phyloP scores from a whole-genome alignment of 1,140 invertebrate genomes.

The Papilio dardanus region DNA sequence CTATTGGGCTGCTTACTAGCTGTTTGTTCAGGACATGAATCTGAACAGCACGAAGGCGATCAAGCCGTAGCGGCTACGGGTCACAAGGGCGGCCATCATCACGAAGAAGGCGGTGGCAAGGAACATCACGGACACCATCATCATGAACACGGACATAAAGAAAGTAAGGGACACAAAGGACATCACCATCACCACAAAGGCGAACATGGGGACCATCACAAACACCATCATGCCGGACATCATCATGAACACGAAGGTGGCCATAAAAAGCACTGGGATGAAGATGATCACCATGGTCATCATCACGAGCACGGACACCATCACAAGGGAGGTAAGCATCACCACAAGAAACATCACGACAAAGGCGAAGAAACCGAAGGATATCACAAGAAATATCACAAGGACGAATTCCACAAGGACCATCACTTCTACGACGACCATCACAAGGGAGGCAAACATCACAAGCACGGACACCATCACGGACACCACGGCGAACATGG shows the following conservation, averaged over 20 bases:
- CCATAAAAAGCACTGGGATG: constrained; percentile 86
- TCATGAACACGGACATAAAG: constrained; percentile 79
- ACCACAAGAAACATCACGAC: constrained; percentile 83
- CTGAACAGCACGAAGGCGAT: constrained; percentile 53
- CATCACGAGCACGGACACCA: constrained; percentile 81
- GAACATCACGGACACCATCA: constrained; percentile 81
- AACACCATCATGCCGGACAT: constrained; percentile 84
- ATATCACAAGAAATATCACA: constrained; percentile 48
- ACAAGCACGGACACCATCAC: constrained; percentile 84
- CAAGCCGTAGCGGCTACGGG: constrained; percentile 75
- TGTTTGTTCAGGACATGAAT: constrained; percentile 49
- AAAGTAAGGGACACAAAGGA: constrained; percentile 79
- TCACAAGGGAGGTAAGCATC: constrained; percentile 84
- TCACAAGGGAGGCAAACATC: constrained; percentile 83
- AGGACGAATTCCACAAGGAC: constrained; percentile 14
- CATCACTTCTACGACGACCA: constrained; percentile 86
- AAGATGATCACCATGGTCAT: constrained; percentile 57
- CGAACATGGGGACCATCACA: constrained; percentile 85
- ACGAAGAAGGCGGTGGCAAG: constrained; percentile 78
- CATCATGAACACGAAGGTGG: constrained; percentile 84
- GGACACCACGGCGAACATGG: constrained; percentile 82
- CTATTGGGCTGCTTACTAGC: constrained; percentile 52
- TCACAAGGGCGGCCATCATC: constrained; percentile 56
- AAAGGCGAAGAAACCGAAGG: constrained; percentile 85
- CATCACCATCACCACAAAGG: constrained; percentile 85